Percentiles rank a stretch among this genome's conserved stretches.
These are phyloP conservation scores for Macrosteles quadrilineatus DNA, from an alignment of 1,140 invertebrate species.

Conservation along the genomic window DNA sequence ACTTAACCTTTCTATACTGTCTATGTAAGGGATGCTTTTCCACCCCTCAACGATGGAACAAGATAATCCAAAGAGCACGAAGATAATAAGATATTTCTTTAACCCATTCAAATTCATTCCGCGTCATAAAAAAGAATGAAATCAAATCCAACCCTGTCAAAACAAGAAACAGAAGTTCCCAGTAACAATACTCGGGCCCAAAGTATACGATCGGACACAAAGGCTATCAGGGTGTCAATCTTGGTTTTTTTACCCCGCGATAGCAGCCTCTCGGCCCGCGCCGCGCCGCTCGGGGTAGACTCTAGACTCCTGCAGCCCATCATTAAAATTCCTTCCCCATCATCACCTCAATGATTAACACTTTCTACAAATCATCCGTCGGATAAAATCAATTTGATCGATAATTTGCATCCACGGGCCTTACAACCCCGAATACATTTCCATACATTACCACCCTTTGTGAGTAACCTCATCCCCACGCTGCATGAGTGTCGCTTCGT, in stretches of 20 bases:
- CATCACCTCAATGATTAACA: constrained; percentile 20
- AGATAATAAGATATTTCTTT: too few species aligned
- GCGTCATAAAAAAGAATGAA: background rate
- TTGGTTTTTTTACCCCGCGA: background rate
- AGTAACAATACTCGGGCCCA: background rate
- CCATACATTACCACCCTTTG: background rate
- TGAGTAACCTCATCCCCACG: background rate
- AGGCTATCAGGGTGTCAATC: constrained; percentile 3
- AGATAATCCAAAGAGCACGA: too few species aligned
- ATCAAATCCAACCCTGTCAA: background rate
- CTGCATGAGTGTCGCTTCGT: background rate
- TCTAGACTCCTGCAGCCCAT: too few species aligned
- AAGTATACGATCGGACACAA: background rate
- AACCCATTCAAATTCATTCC: too few species aligned
- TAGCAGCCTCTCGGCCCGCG: too few species aligned
- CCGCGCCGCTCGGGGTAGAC: too few species aligned
- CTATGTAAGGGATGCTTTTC: too few species aligned
- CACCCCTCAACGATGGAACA: too few species aligned
- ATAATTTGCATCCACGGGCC: constrained; percentile 20
- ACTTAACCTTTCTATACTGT: too few species aligned
- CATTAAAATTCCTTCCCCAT: constrained; percentile 9
- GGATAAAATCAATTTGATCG: constrained; percentile 27
- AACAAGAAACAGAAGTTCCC: constrained; percentile 14
- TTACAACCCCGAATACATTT: constrained; percentile 19
- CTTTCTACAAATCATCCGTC: constrained; percentile 25